A percentile compares a stretch with the other conserved stretches of the same genome.
phyloP scores from a whole-genome alignment of 2,797 vertebrate genomes.

The Tachyglossus aculeatus region DNA sequence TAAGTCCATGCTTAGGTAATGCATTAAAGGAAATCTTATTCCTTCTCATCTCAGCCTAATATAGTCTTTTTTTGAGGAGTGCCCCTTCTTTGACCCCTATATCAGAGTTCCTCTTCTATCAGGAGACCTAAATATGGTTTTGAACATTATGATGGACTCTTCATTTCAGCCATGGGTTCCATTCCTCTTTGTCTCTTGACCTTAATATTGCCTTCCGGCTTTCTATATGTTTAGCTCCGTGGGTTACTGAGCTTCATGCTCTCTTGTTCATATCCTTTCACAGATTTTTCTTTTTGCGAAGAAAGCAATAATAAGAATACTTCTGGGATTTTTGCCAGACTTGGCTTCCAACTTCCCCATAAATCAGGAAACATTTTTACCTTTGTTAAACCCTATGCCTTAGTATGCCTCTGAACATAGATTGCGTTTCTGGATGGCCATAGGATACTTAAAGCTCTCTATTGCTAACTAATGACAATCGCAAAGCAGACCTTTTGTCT shows the following conservation, averaged over 20 bases:
- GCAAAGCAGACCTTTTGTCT: conserved; percentile 13
- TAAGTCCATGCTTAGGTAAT: conserved; percentile 19
- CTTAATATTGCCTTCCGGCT: conserved; percentile 31
- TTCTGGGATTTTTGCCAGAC: conserved; percentile 42
- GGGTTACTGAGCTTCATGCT: conserved; percentile 35
- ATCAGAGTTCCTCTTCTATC: conserved; percentile 6
- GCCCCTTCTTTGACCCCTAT: conserved; percentile 27
- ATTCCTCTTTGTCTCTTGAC: conserved; percentile 50
- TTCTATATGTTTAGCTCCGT: conserved; percentile 16
- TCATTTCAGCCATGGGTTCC: conserved; percentile 27
- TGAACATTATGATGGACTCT: conserved; percentile 20
- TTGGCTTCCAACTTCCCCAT: conserved; percentile 17
- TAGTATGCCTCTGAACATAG: conserved; percentile 8
- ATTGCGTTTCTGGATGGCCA: conserved; percentile 14
- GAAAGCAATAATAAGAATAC: conserved; percentile 41
- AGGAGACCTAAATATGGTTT: conserved; percentile 28
- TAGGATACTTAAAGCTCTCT: conserved; percentile 1
- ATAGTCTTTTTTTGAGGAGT: conserved; percentile 38
- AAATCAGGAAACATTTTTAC: conserved; percentile 35
- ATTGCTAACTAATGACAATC: conserved; percentile 12
- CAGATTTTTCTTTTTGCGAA: conserved; percentile 42
- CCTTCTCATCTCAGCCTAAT: conserved; percentile 53
- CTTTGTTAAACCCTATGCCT: conserved; percentile 21
- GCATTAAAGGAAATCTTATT: conserved; percentile 57
- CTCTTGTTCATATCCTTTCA: conserved; percentile 22